phyloP scores from a whole-genome alignment of 2,113 vertebrate genomes.

The Sisor rabdophorus region DNA sequence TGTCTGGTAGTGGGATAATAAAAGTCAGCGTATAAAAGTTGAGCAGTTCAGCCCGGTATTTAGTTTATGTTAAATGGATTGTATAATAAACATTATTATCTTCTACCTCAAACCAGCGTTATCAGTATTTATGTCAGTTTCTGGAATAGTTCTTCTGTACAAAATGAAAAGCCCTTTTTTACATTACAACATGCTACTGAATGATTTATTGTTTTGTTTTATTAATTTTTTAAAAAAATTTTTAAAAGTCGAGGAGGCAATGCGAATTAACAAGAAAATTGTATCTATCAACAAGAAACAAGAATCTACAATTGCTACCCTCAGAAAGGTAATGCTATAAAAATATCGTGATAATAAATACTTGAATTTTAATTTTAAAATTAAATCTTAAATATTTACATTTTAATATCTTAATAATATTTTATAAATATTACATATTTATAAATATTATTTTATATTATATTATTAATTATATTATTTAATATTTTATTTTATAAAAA shows the following conservation, averaged over 20 bases:
- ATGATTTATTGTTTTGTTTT: not conserved
- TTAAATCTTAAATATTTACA: too few species aligned
- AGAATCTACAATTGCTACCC: slow-evolving; percentile 70
- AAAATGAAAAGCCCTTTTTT: not conserved
- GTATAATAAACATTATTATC: slow-evolving; percentile 46
- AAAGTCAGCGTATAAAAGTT: slow-evolving; percentile 20
- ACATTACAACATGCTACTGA: not conserved
- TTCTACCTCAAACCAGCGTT: slow-evolving; percentile 28
- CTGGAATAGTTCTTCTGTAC: slow-evolving; percentile 16
- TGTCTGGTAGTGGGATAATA: not conserved
- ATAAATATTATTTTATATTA: too few species aligned
- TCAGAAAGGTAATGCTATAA: slow-evolving; percentile 78
- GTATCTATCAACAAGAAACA: slow-evolving; percentile 75
- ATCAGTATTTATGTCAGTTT: slow-evolving; percentile 51
- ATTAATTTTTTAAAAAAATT: slow-evolving; percentile 15
- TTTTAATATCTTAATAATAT: too few species aligned
- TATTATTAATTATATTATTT: too few species aligned
- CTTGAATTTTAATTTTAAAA: slow-evolving; percentile 6
- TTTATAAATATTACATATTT: too few species aligned
- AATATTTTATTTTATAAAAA: too few species aligned
- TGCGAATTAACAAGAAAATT: slow-evolving; percentile 79
- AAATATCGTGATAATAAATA: not conserved
- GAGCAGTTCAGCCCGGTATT: slow-evolving; percentile 22
- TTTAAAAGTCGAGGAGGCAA: slow-evolving; percentile 80
- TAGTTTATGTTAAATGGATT: slow-evolving; percentile 11